These are phyloP conservation scores for Leptinotarsa haldemani DNA, from an alignment of 2,888 invertebrate species.

Conservation along the genomic window DNA sequence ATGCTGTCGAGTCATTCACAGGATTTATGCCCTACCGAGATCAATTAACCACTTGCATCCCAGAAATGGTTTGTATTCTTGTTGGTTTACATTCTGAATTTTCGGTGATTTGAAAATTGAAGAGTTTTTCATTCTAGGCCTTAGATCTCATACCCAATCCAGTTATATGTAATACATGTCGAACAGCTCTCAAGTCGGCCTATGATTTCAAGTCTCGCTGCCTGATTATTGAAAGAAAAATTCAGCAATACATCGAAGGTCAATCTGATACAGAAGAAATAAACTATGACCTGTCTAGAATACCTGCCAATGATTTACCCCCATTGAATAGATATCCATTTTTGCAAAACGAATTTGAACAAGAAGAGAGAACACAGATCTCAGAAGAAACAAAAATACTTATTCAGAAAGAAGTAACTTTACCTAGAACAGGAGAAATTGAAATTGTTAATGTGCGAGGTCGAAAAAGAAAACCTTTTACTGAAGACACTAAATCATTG, in stretches of 20 bases:
- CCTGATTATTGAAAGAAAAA: slow-evolving; percentile 54
- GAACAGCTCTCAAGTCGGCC: slow-evolving; percentile 51
- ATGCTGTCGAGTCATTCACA: slow-evolving; percentile 56
- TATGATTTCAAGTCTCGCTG: slow-evolving; percentile 55
- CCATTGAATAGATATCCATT: slow-evolving; percentile 35
- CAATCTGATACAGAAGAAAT: slow-evolving; percentile 44
- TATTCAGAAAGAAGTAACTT: slow-evolving; percentile 8
- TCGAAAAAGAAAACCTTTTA: slow-evolving; percentile 21
- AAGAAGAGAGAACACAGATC: slow-evolving; percentile 26
- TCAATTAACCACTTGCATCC: slow-evolving; percentile 57
- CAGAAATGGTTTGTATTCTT: slow-evolving; percentile 54
- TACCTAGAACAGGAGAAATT: not conserved
- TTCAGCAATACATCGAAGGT: slow-evolving; percentile 52
- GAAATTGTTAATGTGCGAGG: slow-evolving; percentile 8
- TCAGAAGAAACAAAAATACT: slow-evolving; percentile 29
- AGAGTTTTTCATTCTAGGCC: slow-evolving; percentile 45
- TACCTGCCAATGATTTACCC: slow-evolving; percentile 45
- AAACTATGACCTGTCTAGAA: slow-evolving; percentile 48
- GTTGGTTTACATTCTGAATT: not conserved
- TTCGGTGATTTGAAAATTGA: not conserved
- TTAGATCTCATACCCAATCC: slow-evolving; percentile 55
- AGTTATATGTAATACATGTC: slow-evolving; percentile 54
- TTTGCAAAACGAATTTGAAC: slow-evolving; percentile 32
- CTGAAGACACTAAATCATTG: slow-evolving; percentile 27
- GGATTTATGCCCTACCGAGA: slow-evolving; percentile 59